Conservation (phyloP, 2,797 vertebrate genomes). For the Leucoraja ocellata region DNA sequence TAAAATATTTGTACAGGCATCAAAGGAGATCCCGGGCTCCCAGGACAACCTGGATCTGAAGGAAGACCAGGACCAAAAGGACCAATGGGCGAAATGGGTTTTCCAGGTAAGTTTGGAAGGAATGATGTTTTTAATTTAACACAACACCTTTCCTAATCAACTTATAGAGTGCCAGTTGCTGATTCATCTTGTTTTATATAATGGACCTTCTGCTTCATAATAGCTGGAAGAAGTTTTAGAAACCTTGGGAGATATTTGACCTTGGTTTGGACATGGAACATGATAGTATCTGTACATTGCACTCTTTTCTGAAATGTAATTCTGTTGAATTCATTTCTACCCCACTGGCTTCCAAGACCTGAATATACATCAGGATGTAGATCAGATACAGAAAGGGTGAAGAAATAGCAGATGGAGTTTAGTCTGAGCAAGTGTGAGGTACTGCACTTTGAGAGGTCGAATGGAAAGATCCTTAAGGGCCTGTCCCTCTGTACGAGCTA, state of each 20-base stretch:
- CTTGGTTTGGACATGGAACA: no score
- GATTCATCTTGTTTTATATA: background rate
- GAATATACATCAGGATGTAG: no score
- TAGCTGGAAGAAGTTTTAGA: background rate
- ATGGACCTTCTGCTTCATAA: background rate
- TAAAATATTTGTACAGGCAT: slow-evolving; percentile 61
- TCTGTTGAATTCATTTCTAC: no score
- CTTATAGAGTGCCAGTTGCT: background rate
- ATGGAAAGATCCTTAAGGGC: no score
- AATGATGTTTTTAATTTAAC: background rate
- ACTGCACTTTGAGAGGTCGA: no score
- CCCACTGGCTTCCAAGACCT: background rate
- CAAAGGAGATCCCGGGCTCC: slow-evolving; percentile 77
- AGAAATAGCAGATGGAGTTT: no score
- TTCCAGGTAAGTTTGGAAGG: slow-evolving; percentile 68
- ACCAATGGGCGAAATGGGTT: slow-evolving; percentile 84
- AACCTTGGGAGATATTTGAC: no score
- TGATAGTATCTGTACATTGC: no score
- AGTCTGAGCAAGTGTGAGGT: no score
- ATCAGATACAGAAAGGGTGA: no score
- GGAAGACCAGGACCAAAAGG: slow-evolving; percentile 78
- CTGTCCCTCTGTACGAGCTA: no score
- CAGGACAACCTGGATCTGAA: slow-evolving; percentile 65
- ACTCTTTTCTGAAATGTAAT: no score
- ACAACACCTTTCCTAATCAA: background rate